These are phyloP conservation scores for Paguma larvata DNA, from an alignment of 2,797 vertebrate genomes.

Conservation along the genomic window DNA sequence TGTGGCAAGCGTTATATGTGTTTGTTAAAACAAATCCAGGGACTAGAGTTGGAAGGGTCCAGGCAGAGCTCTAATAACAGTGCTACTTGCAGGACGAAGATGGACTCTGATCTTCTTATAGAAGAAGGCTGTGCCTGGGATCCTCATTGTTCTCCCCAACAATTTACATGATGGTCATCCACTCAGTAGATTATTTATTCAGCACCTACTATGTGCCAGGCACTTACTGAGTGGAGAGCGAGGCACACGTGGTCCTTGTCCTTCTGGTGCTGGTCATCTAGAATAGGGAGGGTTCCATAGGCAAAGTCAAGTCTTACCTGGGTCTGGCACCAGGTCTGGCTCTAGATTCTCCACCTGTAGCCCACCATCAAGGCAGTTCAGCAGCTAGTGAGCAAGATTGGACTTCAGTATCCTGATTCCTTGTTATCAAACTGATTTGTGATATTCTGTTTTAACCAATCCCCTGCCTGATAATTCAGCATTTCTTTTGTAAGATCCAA, in stretches of 20 bases:
- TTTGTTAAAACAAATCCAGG: not conserved
- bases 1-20: not conserved
- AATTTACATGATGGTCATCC: not conserved
- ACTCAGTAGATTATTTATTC: not conserved
- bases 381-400: not conserved
- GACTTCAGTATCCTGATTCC: not conserved
- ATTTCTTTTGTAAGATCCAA: not conserved
- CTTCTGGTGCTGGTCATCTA: not conserved
- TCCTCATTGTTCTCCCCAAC: not conserved
- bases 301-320: not conserved
- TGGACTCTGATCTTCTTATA: not conserved
- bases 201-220: not conserved
- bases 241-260: not conserved
- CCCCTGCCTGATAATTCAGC: not conserved
- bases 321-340: not conserved
- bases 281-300: not conserved
- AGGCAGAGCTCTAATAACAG: not conserved
- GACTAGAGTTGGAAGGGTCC: not conserved
- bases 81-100: not conserved
- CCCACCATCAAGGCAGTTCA: not conserved
- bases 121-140: not conserved
- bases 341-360: not conserved
- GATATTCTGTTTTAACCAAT: not conserved
- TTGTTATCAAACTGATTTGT: not conserved
- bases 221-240: not conserved